These are phyloP conservation scores for Meriones unguiculatus DNA, from an alignment of 2,113 vertebrate species.

Conservation along the genomic window DNA sequence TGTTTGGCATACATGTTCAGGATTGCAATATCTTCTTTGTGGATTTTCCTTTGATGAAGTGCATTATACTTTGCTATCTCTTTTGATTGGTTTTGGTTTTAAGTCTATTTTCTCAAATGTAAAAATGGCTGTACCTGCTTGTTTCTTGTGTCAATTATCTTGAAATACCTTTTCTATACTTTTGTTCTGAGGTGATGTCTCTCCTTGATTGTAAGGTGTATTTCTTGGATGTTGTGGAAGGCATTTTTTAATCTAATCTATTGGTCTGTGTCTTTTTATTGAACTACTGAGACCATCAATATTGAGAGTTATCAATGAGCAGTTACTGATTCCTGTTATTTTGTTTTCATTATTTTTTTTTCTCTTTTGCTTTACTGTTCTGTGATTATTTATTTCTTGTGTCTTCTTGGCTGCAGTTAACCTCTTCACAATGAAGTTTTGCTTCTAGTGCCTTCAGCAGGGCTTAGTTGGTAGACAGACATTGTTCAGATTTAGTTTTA, in stretches of 20 bases:
- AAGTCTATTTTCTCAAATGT: background rate
- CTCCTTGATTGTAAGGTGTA: background rate
- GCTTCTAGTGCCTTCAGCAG: background rate
- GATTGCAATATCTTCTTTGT: background rate
- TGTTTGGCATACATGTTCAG: background rate
- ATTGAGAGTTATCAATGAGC: background rate
- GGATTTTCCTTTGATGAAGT: background rate
- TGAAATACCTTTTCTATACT: background rate
- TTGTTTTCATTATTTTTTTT: background rate
- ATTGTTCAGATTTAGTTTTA: background rate
- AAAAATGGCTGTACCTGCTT: background rate
- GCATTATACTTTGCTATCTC: background rate
- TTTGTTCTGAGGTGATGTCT: background rate
- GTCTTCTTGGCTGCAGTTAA: background rate
- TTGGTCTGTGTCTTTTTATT: background rate
- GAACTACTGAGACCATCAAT: too few species aligned
- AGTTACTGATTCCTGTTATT: background rate
- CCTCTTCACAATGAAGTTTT: background rate
- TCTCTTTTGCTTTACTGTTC: background rate
- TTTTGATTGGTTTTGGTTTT: background rate
- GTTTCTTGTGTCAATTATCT: background rate
- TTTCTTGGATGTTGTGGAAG: background rate
- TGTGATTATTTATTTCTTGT: background rate
- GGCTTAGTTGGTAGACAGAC: background rate
- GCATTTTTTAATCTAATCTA: too few species aligned